Percentiles rank a stretch among this genome's conserved stretches.
phyloP scores from a whole-genome alignment of 2,797 vertebrate genomes.

The Nyctalus aviator region DNA sequence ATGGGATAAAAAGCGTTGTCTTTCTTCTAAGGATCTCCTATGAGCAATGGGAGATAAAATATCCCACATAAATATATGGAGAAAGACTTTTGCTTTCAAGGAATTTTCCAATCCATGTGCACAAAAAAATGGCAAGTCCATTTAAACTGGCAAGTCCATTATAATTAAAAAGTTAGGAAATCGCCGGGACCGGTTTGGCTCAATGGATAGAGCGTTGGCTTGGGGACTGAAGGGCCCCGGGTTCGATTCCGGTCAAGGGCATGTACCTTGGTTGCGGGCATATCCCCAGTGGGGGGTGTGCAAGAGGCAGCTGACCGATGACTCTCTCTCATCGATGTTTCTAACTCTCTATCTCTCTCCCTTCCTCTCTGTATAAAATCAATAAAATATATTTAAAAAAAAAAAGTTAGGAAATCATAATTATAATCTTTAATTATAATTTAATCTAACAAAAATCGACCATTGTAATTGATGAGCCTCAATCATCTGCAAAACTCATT shows the following conservation, averaged over 20 bases:
- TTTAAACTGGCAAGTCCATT: background rate
- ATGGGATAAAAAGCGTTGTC: background rate
- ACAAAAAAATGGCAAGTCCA: background rate
- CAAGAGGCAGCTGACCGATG: too few relatives aligned
- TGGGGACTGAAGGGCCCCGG: too few relatives aligned
- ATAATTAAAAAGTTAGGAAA: conserved; percentile 1
- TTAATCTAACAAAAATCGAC: background rate
- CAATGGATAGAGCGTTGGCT: too few relatives aligned
- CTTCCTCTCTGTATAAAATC: too few relatives aligned
- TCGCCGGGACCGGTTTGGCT: too few relatives aligned
- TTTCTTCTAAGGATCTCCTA: background rate
- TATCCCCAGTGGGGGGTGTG: too few relatives aligned
- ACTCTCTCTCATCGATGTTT: too few relatives aligned
- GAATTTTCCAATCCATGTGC: background rate
- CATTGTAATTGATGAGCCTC: background rate
- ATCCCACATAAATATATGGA: background rate
- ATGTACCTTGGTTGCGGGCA: too few relatives aligned
- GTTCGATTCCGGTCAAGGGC: too few relatives aligned
- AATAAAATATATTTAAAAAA: too few relatives aligned
- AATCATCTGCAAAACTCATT: background rate
- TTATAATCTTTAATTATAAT: too few relatives aligned
- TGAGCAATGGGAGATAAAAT: background rate
- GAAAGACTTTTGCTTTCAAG: background rate
- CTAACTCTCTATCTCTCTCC: too few relatives aligned
- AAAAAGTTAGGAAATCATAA: background rate